phyloP scores from a whole-genome alignment of 2,113 vertebrate species.

The Oryzias curvinotus region DNA sequence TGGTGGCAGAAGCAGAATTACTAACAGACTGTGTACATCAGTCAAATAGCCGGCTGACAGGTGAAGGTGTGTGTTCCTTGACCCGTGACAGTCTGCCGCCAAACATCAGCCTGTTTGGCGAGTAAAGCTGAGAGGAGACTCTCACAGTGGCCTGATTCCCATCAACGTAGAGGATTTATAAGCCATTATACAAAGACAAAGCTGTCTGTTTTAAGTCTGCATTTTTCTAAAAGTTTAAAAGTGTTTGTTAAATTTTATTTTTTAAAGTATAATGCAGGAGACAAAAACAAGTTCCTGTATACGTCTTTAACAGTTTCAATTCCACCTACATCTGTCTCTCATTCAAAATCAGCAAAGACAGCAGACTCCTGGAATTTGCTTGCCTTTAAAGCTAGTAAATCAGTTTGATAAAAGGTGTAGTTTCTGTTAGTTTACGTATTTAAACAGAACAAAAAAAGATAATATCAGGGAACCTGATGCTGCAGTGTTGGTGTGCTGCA shows the following conservation, averaged over 20 bases:
- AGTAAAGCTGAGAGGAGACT: slow-evolving; percentile 34
- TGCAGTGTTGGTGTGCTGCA: no score
- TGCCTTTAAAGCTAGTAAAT: no score
- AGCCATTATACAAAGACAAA: slow-evolving; percentile 39
- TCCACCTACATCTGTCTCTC: no score
- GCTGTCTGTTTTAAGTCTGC: slow-evolving; percentile 30
- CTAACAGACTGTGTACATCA: slow-evolving; percentile 45
- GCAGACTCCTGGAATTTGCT: no score
- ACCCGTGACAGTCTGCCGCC: slow-evolving; percentile 55
- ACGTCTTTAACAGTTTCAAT: no score
- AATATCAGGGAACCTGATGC: no score
- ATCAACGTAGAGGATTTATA: slow-evolving; percentile 24
- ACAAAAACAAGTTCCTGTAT: slow-evolving; percentile 7
- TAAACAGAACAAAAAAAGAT: no score
- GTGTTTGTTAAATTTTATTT: slow-evolving; percentile 22
- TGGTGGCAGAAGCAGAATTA: slow-evolving; percentile 6
- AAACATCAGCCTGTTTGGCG: slow-evolving; percentile 41
- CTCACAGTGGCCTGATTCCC: slow-evolving; percentile 5
- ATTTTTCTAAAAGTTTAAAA: slow-evolving; percentile 26
- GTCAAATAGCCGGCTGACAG: slow-evolving; percentile 57
- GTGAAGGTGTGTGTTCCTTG: slow-evolving; percentile 62
- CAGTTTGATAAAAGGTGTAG: no score
- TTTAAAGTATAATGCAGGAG: slow-evolving; percentile 35
- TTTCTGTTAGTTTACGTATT: no score
- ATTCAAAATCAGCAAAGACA: no score